A percentile compares a stretch with the other conserved stretches of the same genome.
Conservation (phyloP, 2,113 vertebrate species). For the Cathartes aura region DNA sequence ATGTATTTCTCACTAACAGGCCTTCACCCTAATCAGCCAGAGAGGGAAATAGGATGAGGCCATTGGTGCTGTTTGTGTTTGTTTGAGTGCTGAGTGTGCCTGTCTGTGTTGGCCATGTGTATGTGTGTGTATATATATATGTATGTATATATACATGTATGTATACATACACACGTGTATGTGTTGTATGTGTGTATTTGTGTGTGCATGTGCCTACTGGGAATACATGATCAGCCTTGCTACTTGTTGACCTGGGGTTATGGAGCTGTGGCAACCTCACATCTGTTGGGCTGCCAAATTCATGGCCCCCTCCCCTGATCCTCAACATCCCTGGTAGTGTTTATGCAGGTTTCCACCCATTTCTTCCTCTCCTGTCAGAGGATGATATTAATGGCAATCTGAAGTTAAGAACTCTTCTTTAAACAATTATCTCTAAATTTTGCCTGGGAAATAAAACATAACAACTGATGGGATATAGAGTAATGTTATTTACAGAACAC, state of each 20-base stretch:
- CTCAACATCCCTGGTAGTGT: background rate
- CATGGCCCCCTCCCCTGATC: accelerated
- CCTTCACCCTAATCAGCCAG: background rate
- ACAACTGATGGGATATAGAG: background rate
- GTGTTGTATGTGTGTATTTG: background rate
- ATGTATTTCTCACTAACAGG: background rate
- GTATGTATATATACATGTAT: no score
- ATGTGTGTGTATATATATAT: background rate
- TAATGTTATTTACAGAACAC: background rate
- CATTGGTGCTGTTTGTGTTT: background rate
- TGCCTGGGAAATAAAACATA: background rate
- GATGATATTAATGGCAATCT: background rate
- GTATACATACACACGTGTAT: no score
- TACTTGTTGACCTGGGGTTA: background rate
- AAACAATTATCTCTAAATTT: background rate
- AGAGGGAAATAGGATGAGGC: background rate
- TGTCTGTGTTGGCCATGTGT: background rate
- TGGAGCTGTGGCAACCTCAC: background rate
- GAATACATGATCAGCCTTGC: background rate
- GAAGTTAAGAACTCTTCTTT: background rate
- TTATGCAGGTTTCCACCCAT: background rate
- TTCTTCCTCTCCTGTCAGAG: background rate
- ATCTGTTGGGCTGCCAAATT: background rate
- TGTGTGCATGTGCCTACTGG: background rate
- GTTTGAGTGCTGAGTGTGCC: background rate